Base-by-base conservation (phyloP, 2,888 invertebrate species). In the Philereme transversata region DNA sequence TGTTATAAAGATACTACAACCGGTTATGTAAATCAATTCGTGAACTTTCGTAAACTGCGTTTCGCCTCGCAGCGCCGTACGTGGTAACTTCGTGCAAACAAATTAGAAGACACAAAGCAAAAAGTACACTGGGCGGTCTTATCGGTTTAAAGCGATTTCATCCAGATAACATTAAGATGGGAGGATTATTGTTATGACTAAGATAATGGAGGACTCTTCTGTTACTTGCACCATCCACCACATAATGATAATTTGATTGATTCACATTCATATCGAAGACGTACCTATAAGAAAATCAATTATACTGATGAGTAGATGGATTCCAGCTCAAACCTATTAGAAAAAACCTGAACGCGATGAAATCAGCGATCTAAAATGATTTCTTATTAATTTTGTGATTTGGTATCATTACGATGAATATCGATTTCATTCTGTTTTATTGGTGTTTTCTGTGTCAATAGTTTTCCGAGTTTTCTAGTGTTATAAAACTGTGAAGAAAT, bases 211-310 rank as follows among this genome's bases (percentile, higher is more conserved):
- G 22, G 22, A 45, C 10, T 46, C 33, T 63, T 54, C 65, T 55
- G 43, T 74, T 34, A 71, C 75, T 81, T 79, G 68, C 4, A 67
- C 75, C 66, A 48, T 8, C 9, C 65, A 63, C 47, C 44, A 48
- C 57, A 66, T 80, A 84, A 86, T 77, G 80, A 81, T 84, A 81
- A 81, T 86, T 83, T 87, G 87, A 87, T 87, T 79, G 82, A 83
- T 82, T 78, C 81, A 80, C 83, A 82, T 81, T 82, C 79, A 82
- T 83, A 79, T 76, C 75, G 77, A 78, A 75, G 77, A 75, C 34
- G 40, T 47, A 54, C 45, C 38, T 57, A 79, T 72, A 77, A 77
- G 78, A 79, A 84, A 83, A 84, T 83, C 80, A 81, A 84, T 84
- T 85, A 86, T 73, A 72, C 64, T 79, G 78, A 84, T 82, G 77